A percentile compares a stretch with the other conserved stretches of the same genome.
phyloP scores from a whole-genome alignment of 2,113 vertebrate species.

The Axis porcinus region DNA sequence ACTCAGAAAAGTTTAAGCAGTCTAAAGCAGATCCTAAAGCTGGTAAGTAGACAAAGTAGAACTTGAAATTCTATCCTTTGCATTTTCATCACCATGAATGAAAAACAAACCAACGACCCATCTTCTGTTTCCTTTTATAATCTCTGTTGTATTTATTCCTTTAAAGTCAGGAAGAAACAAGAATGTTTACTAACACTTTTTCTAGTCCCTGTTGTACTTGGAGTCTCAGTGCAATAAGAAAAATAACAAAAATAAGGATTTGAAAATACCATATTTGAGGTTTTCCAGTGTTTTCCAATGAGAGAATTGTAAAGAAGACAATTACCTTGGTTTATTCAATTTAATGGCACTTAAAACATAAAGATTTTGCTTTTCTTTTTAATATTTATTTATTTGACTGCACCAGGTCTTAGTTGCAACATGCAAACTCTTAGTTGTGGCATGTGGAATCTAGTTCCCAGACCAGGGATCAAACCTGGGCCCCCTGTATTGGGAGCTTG shows the following conservation, averaged over 20 bases:
- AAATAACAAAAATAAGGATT: background rate
- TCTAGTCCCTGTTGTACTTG: no score
- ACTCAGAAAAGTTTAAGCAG: background rate
- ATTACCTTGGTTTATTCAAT: background rate
- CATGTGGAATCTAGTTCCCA: background rate
- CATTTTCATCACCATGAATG: background rate
- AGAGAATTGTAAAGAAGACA: background rate
- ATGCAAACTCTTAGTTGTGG: background rate
- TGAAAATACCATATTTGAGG: background rate
- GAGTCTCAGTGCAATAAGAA: background rate
- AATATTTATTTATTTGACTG: background rate
- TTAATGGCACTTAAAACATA: background rate
- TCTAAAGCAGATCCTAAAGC: background rate
- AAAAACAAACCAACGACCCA: accelerated
- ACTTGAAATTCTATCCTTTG: background rate
- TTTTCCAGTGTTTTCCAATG: background rate
- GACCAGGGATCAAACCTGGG: background rate
- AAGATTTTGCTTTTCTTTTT: background rate
- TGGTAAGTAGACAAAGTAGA: background rate
- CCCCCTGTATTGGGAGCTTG: background rate
- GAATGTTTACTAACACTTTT: background rate
- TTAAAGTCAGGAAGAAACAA: background rate
- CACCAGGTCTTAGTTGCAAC: background rate
- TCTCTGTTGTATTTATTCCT: background rate
- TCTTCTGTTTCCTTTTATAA: background rate